Evolutionary conservation across 2,888 invertebrate species (phyloP).

Genomic region (Orgyia antiqua): DNA sequence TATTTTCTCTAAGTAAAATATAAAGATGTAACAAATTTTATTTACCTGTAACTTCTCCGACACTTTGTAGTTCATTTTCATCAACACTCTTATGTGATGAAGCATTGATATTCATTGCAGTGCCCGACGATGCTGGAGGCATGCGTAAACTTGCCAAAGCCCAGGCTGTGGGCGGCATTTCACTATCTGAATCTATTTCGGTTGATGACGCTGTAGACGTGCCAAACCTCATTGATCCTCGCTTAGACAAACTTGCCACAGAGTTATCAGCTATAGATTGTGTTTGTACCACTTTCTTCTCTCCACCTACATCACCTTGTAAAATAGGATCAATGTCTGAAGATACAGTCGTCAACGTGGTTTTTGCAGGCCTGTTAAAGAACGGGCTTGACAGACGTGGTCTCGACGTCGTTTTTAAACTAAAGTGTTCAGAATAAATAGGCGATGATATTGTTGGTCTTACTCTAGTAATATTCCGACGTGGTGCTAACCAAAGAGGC

Average conservation of each 20-base stretch:
- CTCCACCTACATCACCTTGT: conserved; percentile 56
- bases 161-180: conserved; percentile 71
- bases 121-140: conserved; percentile 45
- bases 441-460: conserved; percentile 49
- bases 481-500: conserved; percentile 65
- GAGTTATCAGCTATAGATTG: conserved; percentile 64
- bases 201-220: conserved; percentile 46
- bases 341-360: conserved; percentile 58
- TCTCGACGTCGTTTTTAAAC: conserved; percentile 43
- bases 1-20: no score
- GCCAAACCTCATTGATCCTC: conserved; percentile 67
- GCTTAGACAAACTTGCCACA: conserved; percentile 67
- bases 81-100: conserved; percentile 45
- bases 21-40: no score
- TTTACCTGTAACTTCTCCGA: conserved; percentile 59
- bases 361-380: conserved; percentile 13
- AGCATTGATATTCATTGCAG: conserved; percentile 36
- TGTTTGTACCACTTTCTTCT: conserved; percentile 59
- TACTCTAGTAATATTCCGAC: conserved; percentile 47
- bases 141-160: conserved; percentile 67
- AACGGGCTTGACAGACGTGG: conserved; percentile 33
- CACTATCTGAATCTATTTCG: conserved; percentile 40
- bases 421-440: conserved; percentile 65
- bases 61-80: conserved; percentile 68
- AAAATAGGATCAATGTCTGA: conserved; percentile 71